Evolutionary conservation across 2,797 vertebrate species (phyloP).

Genomic region (Hirundo rustica): DNA sequence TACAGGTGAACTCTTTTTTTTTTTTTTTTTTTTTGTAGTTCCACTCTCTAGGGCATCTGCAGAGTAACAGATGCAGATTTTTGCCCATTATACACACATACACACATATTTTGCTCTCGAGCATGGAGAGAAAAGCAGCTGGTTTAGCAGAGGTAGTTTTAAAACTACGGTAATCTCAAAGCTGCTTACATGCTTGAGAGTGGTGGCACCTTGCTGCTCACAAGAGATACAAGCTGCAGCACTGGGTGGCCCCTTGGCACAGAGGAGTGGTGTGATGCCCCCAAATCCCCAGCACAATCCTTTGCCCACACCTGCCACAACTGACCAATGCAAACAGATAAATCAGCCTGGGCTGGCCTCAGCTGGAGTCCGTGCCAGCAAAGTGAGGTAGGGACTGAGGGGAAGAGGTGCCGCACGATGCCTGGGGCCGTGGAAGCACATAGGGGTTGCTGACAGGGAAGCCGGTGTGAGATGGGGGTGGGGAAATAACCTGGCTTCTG

Average conservation of each 20-base stretch:
- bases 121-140: neutral
- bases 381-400: neutral
- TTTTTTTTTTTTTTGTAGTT: neutral
- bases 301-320: neutral
- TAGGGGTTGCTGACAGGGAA: neutral
- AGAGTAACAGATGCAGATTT: neutral
- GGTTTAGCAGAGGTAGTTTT: neutral
- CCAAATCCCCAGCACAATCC: accelerated
- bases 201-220: neutral
- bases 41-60: neutral
- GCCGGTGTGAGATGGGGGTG: neutral
- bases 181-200: neutral
- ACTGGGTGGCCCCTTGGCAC: accelerated
- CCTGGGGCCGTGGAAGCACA: neutral
- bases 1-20: neutral
- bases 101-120: neutral
- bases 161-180: neutral
- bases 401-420: accelerated
- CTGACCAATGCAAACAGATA: neutral
- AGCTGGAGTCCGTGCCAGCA: accelerated
- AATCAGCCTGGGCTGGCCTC: neutral
- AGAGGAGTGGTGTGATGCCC: neutral
- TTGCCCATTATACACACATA: neutral
- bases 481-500: neutral
- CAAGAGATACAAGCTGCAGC: neutral